Percentiles rank a stretch among this genome's conserved stretches.
Conservation (phyloP, 2,113 vertebrate genomes). For the Drymodes brunneopygia region DNA sequence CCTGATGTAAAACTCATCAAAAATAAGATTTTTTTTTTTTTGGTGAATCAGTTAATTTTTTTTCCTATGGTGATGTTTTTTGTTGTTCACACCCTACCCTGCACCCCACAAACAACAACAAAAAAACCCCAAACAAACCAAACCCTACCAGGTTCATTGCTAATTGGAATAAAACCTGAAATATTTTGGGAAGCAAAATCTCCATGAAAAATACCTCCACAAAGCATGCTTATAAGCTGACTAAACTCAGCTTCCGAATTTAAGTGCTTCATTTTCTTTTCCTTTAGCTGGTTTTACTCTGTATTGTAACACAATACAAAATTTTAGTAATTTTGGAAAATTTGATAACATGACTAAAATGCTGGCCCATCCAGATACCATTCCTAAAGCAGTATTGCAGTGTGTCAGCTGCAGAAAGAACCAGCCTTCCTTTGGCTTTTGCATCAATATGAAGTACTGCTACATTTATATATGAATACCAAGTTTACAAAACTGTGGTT, state of each 20-base stretch:
- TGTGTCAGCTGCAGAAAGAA: not conserved
- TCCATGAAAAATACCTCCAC: not conserved
- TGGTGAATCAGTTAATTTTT: accelerated
- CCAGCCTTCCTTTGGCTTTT: not conserved
- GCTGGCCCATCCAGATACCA: not conserved
- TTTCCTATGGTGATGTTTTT: not conserved
- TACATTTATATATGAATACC: not conserved
- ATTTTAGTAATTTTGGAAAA: not conserved
- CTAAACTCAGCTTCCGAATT: not conserved
- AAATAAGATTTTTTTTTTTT: not conserved
- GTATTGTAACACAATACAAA: not conserved
- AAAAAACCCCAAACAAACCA: not conserved
- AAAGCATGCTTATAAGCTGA: not conserved
- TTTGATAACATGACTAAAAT: not conserved
- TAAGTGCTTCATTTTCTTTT: not conserved
- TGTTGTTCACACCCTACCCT: not conserved
- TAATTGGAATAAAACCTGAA: not conserved
- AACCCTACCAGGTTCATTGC: not conserved
- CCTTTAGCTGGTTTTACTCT: not conserved
- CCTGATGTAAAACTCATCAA: not conserved
- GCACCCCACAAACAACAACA: not conserved
- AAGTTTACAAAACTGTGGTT: not conserved
- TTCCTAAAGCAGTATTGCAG: not conserved
- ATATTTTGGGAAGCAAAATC: not conserved
- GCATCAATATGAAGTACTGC: not conserved